A percentile compares a stretch with the other conserved stretches of the same genome.
Evolutionary conservation across 2,113 vertebrate species (phyloP).

Genomic region (Zosterops borbonicus): DNA sequence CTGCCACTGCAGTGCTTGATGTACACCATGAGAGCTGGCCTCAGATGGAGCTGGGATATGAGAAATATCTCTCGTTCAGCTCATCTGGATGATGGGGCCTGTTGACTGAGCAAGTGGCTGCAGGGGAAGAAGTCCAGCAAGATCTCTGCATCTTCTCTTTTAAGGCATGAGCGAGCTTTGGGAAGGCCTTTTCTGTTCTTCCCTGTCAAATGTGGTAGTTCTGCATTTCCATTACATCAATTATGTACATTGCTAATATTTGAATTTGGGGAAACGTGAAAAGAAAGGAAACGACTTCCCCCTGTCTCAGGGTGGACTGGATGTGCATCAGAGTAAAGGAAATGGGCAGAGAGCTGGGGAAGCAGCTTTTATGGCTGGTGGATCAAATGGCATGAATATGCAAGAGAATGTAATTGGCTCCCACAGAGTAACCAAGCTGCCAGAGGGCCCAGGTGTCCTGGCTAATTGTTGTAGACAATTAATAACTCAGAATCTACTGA

Average conservation of each 20-base stretch:
- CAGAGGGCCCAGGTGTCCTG: conserved; percentile 59
- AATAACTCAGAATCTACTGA: conserved; percentile 74
- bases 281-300: neutral
- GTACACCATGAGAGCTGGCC: neutral
- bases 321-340: neutral
- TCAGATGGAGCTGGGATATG: neutral
- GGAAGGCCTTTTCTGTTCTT: neutral
- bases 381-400: conserved; percentile 62
- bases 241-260: conserved; percentile 23
- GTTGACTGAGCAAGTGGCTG: neutral
- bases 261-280: conserved; percentile 11
- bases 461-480: conserved; percentile 80
- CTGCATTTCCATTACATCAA: neutral
- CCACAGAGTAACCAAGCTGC: conserved; percentile 37
- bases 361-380: neutral
- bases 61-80: neutral
- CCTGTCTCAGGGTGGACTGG: neutral
- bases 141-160: neutral
- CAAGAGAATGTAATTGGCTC: conserved; percentile 69
- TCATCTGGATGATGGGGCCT: no score
- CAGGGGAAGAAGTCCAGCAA: neutral
- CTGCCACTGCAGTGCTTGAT: neutral
- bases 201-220: neutral
- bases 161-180: neutral
- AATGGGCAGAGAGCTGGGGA: neutral